Percentiles rank a stretch among this genome's conserved stretches.
phyloP scores from a whole-genome alignment of 2,797 vertebrate species.

The Danio choprae region DNA sequence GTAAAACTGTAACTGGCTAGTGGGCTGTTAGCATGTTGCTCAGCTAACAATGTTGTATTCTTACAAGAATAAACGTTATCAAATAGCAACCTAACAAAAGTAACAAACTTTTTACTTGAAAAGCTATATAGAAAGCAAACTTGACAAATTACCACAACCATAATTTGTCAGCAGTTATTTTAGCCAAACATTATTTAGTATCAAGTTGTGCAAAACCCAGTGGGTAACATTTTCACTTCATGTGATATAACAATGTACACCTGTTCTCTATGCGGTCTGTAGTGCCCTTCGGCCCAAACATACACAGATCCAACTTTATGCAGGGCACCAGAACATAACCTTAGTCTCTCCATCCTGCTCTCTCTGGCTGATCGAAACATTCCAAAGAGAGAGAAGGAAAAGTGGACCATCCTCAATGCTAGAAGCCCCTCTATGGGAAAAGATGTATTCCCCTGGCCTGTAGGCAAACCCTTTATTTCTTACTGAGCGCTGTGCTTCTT shows the following conservation, averaged over 20 bases:
- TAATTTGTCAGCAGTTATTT: background rate
- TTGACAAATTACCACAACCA: too few relatives aligned
- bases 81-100: too few relatives aligned
- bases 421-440: slow-evolving; percentile 84
- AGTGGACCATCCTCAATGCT: background rate
- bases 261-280: background rate
- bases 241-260: background rate
- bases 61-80: background rate
- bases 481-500: slow-evolving; percentile 33
- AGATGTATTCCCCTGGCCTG: slow-evolving; percentile 84
- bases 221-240: background rate
- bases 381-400: background rate
- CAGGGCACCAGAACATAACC: slow-evolving; percentile 9
- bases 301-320: background rate
- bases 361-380: background rate
- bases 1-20: background rate
- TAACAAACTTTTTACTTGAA: background rate
- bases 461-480: slow-evolving; percentile 68
- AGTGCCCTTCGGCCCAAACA: background rate
- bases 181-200: background rate
- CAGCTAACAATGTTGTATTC: background rate
- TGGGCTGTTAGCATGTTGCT: background rate
- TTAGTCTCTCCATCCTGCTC: slow-evolving; percentile 1
- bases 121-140: background rate
- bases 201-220: background rate